Conservation (phyloP, 1,140 invertebrate genomes). For the Leptopilina boulardi region DNA sequence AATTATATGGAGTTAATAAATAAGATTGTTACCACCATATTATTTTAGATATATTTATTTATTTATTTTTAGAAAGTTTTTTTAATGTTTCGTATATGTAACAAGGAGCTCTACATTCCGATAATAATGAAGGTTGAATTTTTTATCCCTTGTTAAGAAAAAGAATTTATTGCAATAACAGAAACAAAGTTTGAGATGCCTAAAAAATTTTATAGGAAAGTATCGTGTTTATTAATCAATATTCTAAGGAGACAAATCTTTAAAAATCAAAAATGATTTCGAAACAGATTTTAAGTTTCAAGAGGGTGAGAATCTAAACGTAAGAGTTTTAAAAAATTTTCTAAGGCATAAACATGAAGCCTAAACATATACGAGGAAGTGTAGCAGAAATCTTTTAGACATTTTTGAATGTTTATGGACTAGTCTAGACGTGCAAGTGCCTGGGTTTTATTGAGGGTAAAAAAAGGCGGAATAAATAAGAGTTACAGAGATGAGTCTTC, state of each 20-base stretch:
- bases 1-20: constrained; percentile 2
- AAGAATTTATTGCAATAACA: too few species aligned
- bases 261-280: too few species aligned
- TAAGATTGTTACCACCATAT: neutral
- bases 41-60: neutral
- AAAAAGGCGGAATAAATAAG: neutral
- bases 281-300: too few species aligned
- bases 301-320: neutral
- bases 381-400: neutral
- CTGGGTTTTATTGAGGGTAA: neutral
- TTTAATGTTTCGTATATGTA: too few species aligned
- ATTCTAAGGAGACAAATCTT: too few species aligned
- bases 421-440: neutral
- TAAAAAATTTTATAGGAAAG: too few species aligned
- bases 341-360: neutral
- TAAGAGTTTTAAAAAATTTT: neutral
- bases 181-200: too few species aligned
- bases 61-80: too few species aligned
- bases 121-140: too few species aligned
- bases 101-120: too few species aligned
- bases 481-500: neutral
- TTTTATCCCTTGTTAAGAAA: too few species aligned
- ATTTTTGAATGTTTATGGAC: neutral
- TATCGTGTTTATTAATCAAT: too few species aligned
- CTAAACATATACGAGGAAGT: neutral